Evolutionary conservation across 2,113 vertebrate species (phyloP).

Genomic region (Otolemur garnettii): DNA sequence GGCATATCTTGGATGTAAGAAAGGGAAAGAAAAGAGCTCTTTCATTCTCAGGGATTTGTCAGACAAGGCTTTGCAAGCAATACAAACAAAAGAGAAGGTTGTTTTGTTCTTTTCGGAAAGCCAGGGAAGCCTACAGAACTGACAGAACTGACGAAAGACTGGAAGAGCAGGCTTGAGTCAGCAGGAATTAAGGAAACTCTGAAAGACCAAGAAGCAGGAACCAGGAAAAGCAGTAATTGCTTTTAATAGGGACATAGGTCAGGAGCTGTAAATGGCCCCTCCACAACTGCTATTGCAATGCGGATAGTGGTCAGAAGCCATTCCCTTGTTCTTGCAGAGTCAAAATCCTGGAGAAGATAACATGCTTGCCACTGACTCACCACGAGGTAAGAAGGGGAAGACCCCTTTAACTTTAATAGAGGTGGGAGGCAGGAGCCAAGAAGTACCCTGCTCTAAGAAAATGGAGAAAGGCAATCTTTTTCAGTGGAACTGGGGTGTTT

Average conservation of each 20-base stretch:
- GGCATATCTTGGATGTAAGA: not conserved
- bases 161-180: not conserved
- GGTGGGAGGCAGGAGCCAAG: not conserved
- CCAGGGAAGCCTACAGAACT: not conserved
- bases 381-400: not conserved
- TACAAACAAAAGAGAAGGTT: not conserved
- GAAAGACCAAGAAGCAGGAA: not conserved
- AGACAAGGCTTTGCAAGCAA: not conserved
- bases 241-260: not conserved
- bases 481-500: not conserved
- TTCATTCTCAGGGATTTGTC: not conserved
- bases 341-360: not conserved
- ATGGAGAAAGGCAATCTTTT: not conserved
- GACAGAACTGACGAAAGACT: not conserved
- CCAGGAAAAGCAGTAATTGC: not conserved
- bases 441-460: not conserved
- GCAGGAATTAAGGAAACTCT: not conserved
- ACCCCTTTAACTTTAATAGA: not conserved
- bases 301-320: not conserved
- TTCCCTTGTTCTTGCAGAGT: not conserved
- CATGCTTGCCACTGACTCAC: not conserved
- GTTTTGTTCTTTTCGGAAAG: not conserved
- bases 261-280: not conserved
- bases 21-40: too few relatives aligned
- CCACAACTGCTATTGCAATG: not conserved